These are phyloP conservation scores for Branchellion lobata DNA, from an alignment of 2,888 invertebrate genomes.

Conservation along the genomic window DNA sequence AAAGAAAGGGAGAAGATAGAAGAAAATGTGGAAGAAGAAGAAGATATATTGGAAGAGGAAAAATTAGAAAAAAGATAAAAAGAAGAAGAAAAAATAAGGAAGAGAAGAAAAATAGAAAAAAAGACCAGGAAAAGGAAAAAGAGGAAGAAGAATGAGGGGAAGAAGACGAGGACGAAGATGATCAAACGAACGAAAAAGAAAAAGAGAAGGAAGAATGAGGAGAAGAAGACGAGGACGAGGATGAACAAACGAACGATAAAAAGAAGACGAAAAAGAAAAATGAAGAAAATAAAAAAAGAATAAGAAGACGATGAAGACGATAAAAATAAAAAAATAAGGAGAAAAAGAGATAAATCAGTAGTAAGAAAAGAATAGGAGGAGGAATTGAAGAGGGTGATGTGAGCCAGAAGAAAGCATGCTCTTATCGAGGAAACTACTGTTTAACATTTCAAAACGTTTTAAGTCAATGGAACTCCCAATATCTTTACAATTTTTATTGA, in stretches of 20 bases:
- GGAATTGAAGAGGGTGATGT: slow-evolving; percentile 7
- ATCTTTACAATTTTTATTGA: too few species aligned
- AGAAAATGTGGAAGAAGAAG: not conserved
- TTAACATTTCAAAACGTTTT: too few species aligned
- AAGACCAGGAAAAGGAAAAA: not conserved
- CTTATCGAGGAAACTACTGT: too few species aligned
- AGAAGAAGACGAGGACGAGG: too few species aligned
- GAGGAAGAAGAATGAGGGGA: not conserved
- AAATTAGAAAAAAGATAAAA: not conserved
- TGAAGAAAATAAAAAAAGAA: too few species aligned
- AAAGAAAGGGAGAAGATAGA: slow-evolving; percentile 4
- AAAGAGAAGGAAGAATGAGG: too few species aligned
- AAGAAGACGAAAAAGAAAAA: not conserved
- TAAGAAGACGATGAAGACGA: not conserved
- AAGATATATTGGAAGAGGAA: not conserved
- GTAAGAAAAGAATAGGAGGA: not conserved
- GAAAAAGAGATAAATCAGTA: not conserved
- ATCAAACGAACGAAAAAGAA: too few species aligned
- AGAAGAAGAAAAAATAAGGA: not conserved
- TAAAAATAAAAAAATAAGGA: too few species aligned
- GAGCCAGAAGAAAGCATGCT: too few species aligned
- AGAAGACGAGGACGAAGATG: not conserved
- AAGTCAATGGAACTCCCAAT: too few species aligned
- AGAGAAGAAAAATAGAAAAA: not conserved
- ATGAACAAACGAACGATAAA: not conserved